phyloP scores from a whole-genome alignment of 2,888 invertebrate species.

The Loripinus fragilis region DNA sequence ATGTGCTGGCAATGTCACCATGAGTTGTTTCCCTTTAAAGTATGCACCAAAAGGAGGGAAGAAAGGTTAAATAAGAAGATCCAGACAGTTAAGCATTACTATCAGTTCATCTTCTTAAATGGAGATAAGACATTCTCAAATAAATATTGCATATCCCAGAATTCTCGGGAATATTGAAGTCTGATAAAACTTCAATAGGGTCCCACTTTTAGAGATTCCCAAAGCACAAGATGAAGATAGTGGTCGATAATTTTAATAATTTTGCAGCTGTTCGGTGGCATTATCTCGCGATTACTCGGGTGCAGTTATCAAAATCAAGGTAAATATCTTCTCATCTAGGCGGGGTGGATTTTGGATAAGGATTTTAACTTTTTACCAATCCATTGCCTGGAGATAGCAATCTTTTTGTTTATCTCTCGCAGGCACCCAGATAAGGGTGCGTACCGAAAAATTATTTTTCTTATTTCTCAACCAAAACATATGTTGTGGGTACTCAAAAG shows the following conservation, averaged over 20 bases:
- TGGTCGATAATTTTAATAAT: slow-evolving; percentile 66
- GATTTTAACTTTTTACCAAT: slow-evolving; percentile 19
- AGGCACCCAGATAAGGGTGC: not conserved
- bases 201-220: slow-evolving; percentile 40
- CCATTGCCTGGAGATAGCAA: not conserved
- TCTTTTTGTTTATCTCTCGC: not conserved
- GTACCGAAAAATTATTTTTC: too few relatives aligned
- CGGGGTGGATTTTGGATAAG: slow-evolving; percentile 55
- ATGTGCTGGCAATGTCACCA: slow-evolving; percentile 37
- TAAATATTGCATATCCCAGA: slow-evolving; percentile 57
- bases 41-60: slow-evolving; percentile 6
- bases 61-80: slow-evolving; percentile 16
- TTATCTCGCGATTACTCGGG: slow-evolving; percentile 60
- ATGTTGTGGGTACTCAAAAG: too few relatives aligned
- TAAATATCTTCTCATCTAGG: slow-evolving; percentile 59
- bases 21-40: slow-evolving; percentile 1
- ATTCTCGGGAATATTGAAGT: slow-evolving; percentile 62
- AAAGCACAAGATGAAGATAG: slow-evolving; percentile 53
- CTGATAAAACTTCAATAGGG: slow-evolving; percentile 62
- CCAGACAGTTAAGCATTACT: slow-evolving; percentile 11
- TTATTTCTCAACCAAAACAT: too few relatives aligned
- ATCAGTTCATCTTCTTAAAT: slow-evolving; percentile 31
- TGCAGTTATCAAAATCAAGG: slow-evolving; percentile 56
- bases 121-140: slow-evolving; percentile 59
- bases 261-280: slow-evolving; percentile 61